Evolutionary conservation across 2,888 invertebrate species (phyloP).

Genomic region (Alentia gelatinosa): DNA sequence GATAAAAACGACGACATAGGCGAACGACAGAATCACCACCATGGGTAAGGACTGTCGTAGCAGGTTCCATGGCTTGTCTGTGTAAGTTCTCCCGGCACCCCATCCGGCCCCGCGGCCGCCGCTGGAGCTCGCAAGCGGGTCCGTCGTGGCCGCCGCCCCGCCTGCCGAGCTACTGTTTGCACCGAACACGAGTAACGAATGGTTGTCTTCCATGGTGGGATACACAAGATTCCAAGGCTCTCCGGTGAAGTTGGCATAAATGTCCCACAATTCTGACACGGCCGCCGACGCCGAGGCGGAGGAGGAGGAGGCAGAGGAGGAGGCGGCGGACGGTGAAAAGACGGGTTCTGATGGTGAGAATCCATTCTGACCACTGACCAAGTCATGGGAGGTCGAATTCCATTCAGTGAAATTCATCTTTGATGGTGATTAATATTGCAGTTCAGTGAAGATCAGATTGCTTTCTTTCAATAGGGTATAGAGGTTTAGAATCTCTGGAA

Average conservation of each 20-base stretch:
- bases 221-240: not conserved
- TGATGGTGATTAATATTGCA: too few relatives aligned
- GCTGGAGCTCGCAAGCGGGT: not conserved
- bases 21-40: constrained; percentile 60
- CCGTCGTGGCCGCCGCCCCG: not conserved
- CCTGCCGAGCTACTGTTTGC: not conserved
- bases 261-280: not conserved
- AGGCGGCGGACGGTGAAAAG: not conserved
- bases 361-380: not conserved
- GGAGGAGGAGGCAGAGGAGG: not conserved
- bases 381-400: not conserved
- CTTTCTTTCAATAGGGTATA: too few relatives aligned
- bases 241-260: not conserved
- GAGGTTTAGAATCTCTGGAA: too few relatives aligned
- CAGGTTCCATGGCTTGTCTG: constrained; percentile 59
- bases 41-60: constrained; percentile 70
- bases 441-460: too few relatives aligned
- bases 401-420: constrained; percentile 12
- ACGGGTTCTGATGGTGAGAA: not conserved
- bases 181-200: not conserved
- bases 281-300: not conserved
- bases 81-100: not conserved
- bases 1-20: constrained; percentile 63
- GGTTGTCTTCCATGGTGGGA: not conserved
- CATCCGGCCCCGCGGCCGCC: not conserved